Evolutionary conservation across 1,140 invertebrate genomes (phyloP).

Genomic region (Planococcus citri): DNA sequence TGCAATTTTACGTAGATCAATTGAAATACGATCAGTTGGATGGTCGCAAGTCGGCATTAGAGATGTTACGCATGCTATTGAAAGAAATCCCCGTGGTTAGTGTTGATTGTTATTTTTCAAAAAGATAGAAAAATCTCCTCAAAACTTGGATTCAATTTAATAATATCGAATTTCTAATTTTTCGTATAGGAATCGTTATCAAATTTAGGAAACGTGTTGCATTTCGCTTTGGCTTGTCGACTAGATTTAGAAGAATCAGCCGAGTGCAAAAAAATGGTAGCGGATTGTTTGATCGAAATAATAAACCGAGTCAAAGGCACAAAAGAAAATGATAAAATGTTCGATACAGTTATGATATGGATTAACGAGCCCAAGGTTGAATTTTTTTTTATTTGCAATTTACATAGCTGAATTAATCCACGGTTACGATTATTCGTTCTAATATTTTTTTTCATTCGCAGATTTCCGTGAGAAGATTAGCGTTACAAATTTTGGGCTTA

Average conservation of each 20-base stretch:
- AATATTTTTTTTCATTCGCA: background rate
- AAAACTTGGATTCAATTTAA: no score
- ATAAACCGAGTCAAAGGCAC: conserved; percentile 34
- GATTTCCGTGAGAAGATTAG: conserved; percentile 37
- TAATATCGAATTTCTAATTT: no score
- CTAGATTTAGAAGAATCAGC: conserved; percentile 60
- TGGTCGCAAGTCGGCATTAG: conserved; percentile 70
- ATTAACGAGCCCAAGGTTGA: background rate
- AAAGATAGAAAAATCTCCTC: no score
- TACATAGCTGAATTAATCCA: no score
- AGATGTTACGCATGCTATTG: conserved; percentile 68
- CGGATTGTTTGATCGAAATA: conserved; percentile 48
- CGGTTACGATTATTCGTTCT: no score
- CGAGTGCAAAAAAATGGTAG: conserved; percentile 49
- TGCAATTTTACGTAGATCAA: conserved; percentile 71
- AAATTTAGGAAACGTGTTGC: conserved; percentile 42
- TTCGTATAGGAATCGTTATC: background rate
- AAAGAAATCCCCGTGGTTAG: conserved; percentile 57
- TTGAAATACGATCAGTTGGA: conserved; percentile 62
- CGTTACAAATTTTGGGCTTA: conserved; percentile 47
- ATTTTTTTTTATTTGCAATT: no score
- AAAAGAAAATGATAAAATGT: background rate
- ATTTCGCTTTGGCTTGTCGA: conserved; percentile 54
- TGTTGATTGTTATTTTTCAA: conserved; percentile 24
- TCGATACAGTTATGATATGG: background rate